These are phyloP conservation scores for Volucella inanis DNA, from an alignment of 2,888 invertebrate genomes.

Conservation along the genomic window DNA sequence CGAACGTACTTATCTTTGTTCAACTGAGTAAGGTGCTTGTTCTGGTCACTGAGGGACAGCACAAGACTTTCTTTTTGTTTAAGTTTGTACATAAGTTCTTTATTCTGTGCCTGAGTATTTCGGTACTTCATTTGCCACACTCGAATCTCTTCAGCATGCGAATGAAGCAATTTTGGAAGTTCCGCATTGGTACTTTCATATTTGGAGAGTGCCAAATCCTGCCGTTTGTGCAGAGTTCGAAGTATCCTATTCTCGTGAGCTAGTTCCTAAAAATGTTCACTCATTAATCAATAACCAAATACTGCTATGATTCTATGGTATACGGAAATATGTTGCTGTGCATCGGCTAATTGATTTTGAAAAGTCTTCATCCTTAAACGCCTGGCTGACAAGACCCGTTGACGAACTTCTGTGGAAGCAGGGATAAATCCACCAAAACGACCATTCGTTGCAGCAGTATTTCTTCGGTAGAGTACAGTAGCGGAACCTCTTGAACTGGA, in stretches of 20 bases:
- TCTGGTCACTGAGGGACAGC: slow-evolving; percentile 87
- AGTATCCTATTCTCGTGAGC: slow-evolving; percentile 90
- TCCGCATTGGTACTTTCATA: slow-evolving; percentile 91
- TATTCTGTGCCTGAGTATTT: slow-evolving; percentile 86
- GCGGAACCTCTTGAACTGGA: slow-evolving; percentile 82
- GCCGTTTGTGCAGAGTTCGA: slow-evolving; percentile 90
- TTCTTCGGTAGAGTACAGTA: slow-evolving; percentile 79
- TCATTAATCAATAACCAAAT: not conserved
- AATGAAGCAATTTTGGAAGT: slow-evolving; percentile 88
- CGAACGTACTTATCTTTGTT: slow-evolving; percentile 87
- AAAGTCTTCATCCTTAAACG: slow-evolving; percentile 89
- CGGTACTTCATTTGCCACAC: slow-evolving; percentile 88
- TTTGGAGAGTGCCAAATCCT: slow-evolving; percentile 90
- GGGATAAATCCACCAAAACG: slow-evolving; percentile 79
- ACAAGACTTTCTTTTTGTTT: slow-evolving; percentile 89
- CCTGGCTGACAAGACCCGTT: slow-evolving; percentile 90
- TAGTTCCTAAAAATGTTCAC: slow-evolving; percentile 84
- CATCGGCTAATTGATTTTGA: slow-evolving; percentile 91
- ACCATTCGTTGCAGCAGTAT: slow-evolving; percentile 66
- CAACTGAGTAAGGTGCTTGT: slow-evolving; percentile 88
- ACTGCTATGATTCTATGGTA: slow-evolving; percentile 76
- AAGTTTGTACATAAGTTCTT: slow-evolving; percentile 86
- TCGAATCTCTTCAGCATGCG: slow-evolving; percentile 91
- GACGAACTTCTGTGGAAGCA: slow-evolving; percentile 83
- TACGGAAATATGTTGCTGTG: slow-evolving; percentile 90